These are phyloP conservation scores for Carpatolechia fugitivella DNA, from an alignment of 2,888 invertebrate species.

Conservation along the genomic window DNA sequence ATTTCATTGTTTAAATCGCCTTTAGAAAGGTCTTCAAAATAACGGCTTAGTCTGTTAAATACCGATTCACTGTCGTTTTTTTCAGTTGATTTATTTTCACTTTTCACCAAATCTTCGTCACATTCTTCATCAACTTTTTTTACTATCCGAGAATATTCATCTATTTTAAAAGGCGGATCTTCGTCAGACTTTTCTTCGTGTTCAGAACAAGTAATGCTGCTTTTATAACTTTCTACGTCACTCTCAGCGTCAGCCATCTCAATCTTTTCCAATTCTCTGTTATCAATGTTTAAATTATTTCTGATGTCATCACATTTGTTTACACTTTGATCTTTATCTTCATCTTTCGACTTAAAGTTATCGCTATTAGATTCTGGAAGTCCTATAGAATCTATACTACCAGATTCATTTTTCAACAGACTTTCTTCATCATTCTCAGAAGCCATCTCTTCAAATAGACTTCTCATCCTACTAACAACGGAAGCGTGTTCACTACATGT, in stretches of 20 bases:
- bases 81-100: not conserved
- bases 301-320: too few species aligned
- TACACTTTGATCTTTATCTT: not conserved
- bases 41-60: constrained; percentile 2
- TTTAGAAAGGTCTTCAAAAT: constrained; percentile 1
- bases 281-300: not conserved
- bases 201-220: not conserved
- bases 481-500: not conserved
- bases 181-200: too few species aligned
- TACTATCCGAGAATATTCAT: too few species aligned
- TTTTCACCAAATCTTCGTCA: not conserved
- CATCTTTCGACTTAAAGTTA: not conserved
- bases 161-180: not conserved
- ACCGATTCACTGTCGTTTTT: not conserved
- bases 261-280: not conserved
- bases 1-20: not conserved
- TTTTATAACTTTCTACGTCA: not conserved
- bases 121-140: not conserved
- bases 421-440: not conserved
- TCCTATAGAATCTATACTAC: too few species aligned
- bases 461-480: not conserved
- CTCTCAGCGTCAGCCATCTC: not conserved
- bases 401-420: too few species aligned
- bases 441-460: not conserved
- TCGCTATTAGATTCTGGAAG: too few species aligned